Conservation (phyloP, 2,113 vertebrate species). For the Alouatta palliata region DNA sequence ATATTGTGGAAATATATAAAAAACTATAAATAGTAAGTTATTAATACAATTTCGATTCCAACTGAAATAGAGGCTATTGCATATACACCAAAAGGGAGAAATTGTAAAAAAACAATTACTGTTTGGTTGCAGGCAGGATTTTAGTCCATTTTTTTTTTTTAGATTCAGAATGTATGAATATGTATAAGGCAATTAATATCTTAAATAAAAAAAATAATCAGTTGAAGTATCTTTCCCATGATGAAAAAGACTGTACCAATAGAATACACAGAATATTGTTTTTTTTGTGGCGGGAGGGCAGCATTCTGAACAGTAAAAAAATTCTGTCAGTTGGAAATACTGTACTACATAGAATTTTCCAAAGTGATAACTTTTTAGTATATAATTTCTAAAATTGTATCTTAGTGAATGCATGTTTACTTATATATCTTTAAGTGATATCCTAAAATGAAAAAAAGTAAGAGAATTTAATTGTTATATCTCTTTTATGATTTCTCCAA, state of each 20-base stretch:
- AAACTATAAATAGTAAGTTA: no score
- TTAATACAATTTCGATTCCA: no score
- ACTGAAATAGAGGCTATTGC: no score
- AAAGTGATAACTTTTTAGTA: slow-evolving; percentile 33
- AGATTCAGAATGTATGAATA: slow-evolving; percentile 45
- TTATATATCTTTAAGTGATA: slow-evolving; percentile 2
- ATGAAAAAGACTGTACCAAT: neutral
- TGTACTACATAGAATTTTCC: neutral
- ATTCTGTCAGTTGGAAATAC: neutral
- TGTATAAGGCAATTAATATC: neutral
- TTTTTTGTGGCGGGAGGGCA: neutral
- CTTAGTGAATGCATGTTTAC: neutral
- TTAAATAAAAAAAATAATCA: slow-evolving; percentile 10
- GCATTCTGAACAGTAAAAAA: neutral
- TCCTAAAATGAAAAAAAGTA: slow-evolving; percentile 17
- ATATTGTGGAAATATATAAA: neutral
- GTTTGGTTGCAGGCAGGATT: no score
- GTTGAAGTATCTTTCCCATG: slow-evolving; percentile 7
- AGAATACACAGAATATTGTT: neutral
- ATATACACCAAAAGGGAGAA: no score
- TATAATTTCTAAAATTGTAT: slow-evolving; percentile 14
- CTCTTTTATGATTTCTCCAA: neutral
- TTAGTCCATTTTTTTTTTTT: neutral
- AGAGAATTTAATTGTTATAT: neutral
- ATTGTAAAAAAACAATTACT: no score